Conservation (phyloP, 2,113 vertebrate genomes). For the Campylorhamphus procurvoides region DNA sequence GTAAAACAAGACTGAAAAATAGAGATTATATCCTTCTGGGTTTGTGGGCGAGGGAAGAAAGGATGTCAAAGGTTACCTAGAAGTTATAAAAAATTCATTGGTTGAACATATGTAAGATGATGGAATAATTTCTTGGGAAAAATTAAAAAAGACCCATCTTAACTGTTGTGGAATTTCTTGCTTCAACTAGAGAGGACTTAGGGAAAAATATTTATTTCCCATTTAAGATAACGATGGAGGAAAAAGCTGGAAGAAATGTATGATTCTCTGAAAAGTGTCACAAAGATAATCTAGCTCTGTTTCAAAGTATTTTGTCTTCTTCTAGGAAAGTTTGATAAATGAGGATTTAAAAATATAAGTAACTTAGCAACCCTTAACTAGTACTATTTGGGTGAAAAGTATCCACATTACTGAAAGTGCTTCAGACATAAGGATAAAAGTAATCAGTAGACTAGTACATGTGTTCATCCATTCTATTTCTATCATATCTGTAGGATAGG, state of each 20-base stretch:
- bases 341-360: background rate
- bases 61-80: background rate
- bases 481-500: background rate
- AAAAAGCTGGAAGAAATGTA: background rate
- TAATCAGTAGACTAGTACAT: background rate
- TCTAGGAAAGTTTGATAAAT: background rate
- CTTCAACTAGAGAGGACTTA: background rate
- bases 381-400: background rate
- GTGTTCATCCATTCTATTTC: background rate
- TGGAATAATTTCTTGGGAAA: background rate
- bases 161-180: background rate
- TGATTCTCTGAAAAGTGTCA: background rate
- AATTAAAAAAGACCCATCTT: background rate
- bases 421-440: background rate
- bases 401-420: background rate
- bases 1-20: background rate
- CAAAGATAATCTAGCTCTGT: background rate
- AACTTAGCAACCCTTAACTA: background rate
- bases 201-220: background rate
- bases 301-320: background rate
- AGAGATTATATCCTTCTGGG: background rate
- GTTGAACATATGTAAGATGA: background rate
- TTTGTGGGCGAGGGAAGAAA: background rate
- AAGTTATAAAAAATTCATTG: background rate
- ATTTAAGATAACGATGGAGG: background rate